phyloP scores from a whole-genome alignment of 2,888 invertebrate genomes.

The Agriotes lineatus region DNA sequence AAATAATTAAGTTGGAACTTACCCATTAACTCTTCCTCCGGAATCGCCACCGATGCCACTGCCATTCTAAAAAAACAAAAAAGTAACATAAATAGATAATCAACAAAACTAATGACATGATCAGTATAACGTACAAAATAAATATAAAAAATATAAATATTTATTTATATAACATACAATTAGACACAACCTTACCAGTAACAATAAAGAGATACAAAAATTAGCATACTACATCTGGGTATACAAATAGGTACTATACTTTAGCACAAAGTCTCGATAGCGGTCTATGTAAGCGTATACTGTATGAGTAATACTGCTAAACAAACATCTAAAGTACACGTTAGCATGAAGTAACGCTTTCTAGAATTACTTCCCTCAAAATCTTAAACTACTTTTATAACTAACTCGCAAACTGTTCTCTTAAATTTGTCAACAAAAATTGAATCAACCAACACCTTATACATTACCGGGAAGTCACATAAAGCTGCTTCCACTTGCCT shows the following conservation, averaged over 20 bases:
- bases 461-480: background rate
- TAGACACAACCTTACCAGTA: constrained; percentile 31
- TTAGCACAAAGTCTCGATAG: constrained; percentile 38
- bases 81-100: constrained; percentile 69
- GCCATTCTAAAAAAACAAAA: constrained; percentile 86
- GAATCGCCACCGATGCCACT: constrained; percentile 83
- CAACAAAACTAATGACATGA: constrained; percentile 62
- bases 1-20: constrained; percentile 64
- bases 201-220: constrained; percentile 30
- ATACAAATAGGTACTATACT: constrained; percentile 30
- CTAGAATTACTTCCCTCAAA: background rate
- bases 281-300: constrained; percentile 32
- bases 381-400: constrained; percentile 11
- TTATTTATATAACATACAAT: constrained; percentile 34
- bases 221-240: constrained; percentile 36
- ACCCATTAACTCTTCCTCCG: constrained; percentile 86
- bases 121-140: constrained; percentile 50
- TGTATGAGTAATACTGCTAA: constrained; percentile 47
- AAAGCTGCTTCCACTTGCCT: background rate
- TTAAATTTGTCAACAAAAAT: background rate
- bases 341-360: background rate
- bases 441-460: background rate
- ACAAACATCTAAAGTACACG: constrained; percentile 32
- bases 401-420: constrained; percentile 1
- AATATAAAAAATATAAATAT: constrained; percentile 51